These are phyloP conservation scores for Lypha dubia DNA, from an alignment of 2,888 invertebrate genomes.

Conservation along the genomic window DNA sequence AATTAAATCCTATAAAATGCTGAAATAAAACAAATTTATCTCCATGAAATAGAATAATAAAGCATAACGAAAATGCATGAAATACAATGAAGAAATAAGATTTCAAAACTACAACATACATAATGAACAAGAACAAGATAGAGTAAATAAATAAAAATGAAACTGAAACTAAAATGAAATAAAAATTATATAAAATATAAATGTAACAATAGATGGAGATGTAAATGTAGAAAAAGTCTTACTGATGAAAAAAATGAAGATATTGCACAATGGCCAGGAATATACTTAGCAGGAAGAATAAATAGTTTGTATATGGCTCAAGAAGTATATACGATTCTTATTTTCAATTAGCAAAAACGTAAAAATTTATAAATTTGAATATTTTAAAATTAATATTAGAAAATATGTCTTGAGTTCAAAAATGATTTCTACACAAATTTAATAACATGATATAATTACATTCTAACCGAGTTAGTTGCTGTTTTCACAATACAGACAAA, in stretches of 20 bases:
- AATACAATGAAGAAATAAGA: conserved; percentile 73
- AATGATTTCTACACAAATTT: too few relatives aligned
- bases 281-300: too few relatives aligned
- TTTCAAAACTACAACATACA: not conserved
- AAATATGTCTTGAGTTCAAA: too few relatives aligned
- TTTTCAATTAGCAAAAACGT: too few relatives aligned
- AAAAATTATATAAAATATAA: not conserved
- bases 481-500: too few relatives aligned
- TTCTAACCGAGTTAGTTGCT: too few relatives aligned
- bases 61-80: conserved; percentile 74
- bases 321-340: too few relatives aligned
- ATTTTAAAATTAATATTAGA: too few relatives aligned
- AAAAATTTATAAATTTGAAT: too few relatives aligned
- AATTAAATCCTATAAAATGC: conserved; percentile 17
- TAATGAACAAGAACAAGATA: conserved; percentile 43
- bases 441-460: too few relatives aligned
- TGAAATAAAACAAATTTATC: conserved; percentile 57
- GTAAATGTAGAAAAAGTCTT: conserved; percentile 75
- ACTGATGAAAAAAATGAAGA: conserved; percentile 11
- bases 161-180: not conserved
- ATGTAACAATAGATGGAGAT: conserved; percentile 77
- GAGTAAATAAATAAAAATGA: conserved; percentile 59
- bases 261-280: too few relatives aligned
- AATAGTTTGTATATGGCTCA: too few relatives aligned
- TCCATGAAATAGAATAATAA: conserved; percentile 67